A percentile compares a stretch with the other conserved stretches of the same genome.
phyloP scores from a whole-genome alignment of 2,797 vertebrate species.

The Borostomias antarcticus region DNA sequence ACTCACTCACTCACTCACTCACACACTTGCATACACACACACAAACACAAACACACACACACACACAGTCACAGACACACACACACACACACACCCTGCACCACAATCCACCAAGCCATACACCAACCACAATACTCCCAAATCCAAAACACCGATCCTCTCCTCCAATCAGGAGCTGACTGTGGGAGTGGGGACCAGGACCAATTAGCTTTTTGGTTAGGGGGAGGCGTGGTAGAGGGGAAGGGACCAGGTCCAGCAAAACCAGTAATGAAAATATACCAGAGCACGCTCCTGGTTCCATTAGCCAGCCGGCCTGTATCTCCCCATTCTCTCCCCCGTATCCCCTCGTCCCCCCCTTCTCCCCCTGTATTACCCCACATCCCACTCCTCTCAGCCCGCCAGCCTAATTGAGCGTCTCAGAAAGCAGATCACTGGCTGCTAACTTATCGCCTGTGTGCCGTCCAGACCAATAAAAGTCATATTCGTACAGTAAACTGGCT shows the following conservation, averaged over 20 bases:
- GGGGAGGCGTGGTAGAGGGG: not conserved
- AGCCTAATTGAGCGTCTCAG: constrained; percentile 43
- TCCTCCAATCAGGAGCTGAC: constrained; percentile 43
- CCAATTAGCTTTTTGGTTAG: constrained; percentile 44
- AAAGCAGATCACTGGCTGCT: constrained; percentile 50
- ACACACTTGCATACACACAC: too few relatives aligned
- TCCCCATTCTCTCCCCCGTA: too few relatives aligned
- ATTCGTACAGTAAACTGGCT: constrained; percentile 53
- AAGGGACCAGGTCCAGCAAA: constrained; percentile 31
- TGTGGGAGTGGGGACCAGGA: constrained; percentile 25
- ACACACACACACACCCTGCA: not conserved
- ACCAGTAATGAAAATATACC: constrained; percentile 45
- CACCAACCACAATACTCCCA: constrained; percentile 19
- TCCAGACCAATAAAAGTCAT: constrained; percentile 58
- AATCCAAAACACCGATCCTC: constrained; percentile 46
- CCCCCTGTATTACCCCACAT: too few relatives aligned
- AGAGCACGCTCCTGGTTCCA: constrained; percentile 39
- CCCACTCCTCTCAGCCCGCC: too few relatives aligned
- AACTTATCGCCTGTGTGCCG: constrained; percentile 44
- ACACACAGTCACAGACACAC: constrained; percentile 29
- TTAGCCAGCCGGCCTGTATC: too few relatives aligned
- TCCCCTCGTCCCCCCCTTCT: not conserved
- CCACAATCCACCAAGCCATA: constrained; percentile 14
- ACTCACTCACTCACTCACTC: constrained; percentile 17
- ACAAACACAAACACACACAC: constrained; percentile 13